Evolutionary conservation across 2,113 vertebrate species (phyloP).

Genomic region (Petrocephalus zakoni): DNA sequence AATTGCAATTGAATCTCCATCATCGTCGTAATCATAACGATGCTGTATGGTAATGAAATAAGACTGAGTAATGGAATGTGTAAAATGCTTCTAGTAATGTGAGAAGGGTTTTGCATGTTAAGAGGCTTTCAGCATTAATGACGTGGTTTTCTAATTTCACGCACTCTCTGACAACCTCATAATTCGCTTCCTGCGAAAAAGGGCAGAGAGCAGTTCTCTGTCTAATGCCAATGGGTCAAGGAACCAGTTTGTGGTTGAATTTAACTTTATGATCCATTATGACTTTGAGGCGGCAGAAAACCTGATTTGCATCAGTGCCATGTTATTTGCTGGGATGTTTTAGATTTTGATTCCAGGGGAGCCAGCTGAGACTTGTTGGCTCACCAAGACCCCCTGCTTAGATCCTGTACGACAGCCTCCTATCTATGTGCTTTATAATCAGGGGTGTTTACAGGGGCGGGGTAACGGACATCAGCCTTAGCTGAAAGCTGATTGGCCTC

Average conservation of each 20-base stretch:
- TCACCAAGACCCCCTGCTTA: background rate
- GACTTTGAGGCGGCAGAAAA: background rate
- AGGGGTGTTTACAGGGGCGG: background rate
- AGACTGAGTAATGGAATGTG: conserved; percentile 9
- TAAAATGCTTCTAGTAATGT: conserved; percentile 1
- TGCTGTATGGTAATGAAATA: background rate
- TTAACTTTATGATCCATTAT: background rate
- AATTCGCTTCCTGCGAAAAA: background rate
- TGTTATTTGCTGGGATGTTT: background rate
- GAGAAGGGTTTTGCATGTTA: background rate
- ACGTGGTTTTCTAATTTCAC: background rate
- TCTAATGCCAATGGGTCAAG: background rate
- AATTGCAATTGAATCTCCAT: conserved; percentile 8
- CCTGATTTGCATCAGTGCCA: background rate
- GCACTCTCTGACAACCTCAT: background rate
- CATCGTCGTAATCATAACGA: background rate
- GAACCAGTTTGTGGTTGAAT: background rate
- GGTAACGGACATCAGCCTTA: background rate
- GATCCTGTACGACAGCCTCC: background rate
- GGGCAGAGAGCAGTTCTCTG: background rate
- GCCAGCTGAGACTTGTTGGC: background rate
- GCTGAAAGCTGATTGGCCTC: background rate
- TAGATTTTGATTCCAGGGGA: background rate
- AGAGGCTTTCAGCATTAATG: background rate
- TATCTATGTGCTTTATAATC: background rate